Evolutionary conservation across 2,888 invertebrate species (phyloP).

Genomic region (Melikaiella ostensackeni): DNA sequence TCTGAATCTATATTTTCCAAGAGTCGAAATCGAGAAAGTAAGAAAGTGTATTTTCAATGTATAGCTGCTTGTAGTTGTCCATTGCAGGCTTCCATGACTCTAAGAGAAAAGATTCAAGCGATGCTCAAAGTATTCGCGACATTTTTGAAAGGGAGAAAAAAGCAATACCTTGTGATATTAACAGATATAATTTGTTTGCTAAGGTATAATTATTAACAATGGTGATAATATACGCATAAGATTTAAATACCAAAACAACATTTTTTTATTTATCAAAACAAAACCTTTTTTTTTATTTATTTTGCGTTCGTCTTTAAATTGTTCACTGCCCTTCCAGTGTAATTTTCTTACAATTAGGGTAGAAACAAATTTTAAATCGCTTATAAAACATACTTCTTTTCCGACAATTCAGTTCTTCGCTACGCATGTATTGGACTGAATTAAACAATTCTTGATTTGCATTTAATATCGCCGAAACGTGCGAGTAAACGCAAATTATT

Average conservation of each 20-base stretch:
- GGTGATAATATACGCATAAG: conserved; percentile 5
- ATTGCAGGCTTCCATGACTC: conserved; percentile 55
- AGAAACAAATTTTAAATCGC: conserved; percentile 7
- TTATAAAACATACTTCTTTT: conserved; percentile 16
- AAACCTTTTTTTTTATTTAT: conserved; percentile 19
- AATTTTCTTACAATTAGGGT: not conserved
- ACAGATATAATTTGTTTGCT: conserved; percentile 63
- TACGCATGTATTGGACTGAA: conserved; percentile 1
- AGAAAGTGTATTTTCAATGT: not conserved
- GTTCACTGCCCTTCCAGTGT: conserved; percentile 17
- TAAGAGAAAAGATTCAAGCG: conserved; percentile 25
- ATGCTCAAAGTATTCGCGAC: conserved; percentile 42
- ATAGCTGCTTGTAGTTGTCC: conserved; percentile 37
- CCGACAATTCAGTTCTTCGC: conserved; percentile 19
- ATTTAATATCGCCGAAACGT: not conserved
- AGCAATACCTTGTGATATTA: conserved; percentile 72
- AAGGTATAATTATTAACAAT: conserved; percentile 41
- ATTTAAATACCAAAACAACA: conserved; percentile 1
- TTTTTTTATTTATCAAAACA: conserved; percentile 14
- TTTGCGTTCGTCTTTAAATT: conserved; percentile 24
- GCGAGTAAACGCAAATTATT: not conserved
- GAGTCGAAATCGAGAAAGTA: conserved; percentile 13
- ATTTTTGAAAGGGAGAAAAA: conserved; percentile 48
- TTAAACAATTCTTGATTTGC: not conserved
- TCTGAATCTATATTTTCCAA: conserved; percentile 59